Evolutionary conservation across 2,888 invertebrate species (phyloP).

Genomic region (Polymixis lichenea): DNA sequence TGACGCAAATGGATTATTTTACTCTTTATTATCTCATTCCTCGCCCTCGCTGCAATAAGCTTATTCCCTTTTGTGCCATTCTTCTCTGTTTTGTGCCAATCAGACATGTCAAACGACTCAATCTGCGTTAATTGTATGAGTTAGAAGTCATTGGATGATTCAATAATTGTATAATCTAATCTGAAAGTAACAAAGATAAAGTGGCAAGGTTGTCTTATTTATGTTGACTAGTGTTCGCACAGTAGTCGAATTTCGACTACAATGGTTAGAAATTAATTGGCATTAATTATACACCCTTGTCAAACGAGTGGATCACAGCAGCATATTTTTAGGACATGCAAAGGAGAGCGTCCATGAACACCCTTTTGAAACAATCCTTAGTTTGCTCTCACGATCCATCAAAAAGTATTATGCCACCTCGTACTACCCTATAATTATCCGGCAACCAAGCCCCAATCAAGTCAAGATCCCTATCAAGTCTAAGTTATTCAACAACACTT

Average conservation of each 20-base stretch:
- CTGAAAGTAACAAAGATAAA: neutral
- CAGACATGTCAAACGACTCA: neutral
- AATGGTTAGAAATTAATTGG: no score
- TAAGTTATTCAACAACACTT: conserved; percentile 24
- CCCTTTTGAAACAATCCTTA: neutral
- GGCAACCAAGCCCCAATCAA: neutral
- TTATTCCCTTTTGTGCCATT: neutral
- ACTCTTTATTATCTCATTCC: neutral
- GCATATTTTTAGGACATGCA: neutral
- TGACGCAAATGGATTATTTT: neutral
- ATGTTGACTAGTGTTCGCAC: no score
- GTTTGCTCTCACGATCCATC: neutral
- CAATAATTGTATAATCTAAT: neutral
- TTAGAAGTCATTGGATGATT: neutral
- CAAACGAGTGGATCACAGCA: neutral
- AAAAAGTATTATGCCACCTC: neutral
- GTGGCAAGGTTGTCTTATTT: neutral
- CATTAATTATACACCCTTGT: neutral
- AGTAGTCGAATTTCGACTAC: no score
- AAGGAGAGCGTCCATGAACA: neutral
- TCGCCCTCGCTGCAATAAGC: neutral
- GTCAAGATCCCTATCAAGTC: neutral
- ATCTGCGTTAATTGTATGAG: neutral
- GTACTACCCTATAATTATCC: neutral
- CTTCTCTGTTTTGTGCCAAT: neutral